phyloP scores from a whole-genome alignment of 2,888 invertebrate species.

The Drosophila birchii region DNA sequence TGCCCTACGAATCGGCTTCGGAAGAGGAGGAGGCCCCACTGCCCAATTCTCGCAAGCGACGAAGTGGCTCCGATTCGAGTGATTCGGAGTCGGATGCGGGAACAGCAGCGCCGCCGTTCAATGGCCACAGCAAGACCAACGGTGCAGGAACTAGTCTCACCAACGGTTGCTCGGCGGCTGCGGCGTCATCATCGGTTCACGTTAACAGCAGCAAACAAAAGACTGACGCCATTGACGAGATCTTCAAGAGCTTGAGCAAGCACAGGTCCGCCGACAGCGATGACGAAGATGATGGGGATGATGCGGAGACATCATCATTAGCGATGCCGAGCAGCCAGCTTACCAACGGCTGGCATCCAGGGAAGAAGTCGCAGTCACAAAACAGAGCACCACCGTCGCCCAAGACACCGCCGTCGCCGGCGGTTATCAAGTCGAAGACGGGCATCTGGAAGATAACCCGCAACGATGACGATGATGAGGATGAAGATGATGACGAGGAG shows the following conservation, averaged over 20 bases:
- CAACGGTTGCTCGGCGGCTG: constrained; percentile 42
- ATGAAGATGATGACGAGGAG: constrained; percentile 29
- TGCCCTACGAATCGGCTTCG: constrained; percentile 88
- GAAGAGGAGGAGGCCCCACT: constrained; percentile 78
- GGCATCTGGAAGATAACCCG: constrained; percentile 84
- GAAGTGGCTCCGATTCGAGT: constrained; percentile 60
- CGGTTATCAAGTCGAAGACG: constrained; percentile 83
- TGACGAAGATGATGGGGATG: constrained; percentile 40
- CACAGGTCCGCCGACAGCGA: constrained; percentile 33
- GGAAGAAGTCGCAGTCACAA: constrained; percentile 39
- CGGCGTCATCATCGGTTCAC: constrained; percentile 55
- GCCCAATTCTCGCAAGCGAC: constrained; percentile 71
- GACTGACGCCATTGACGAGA: constrained; percentile 81
- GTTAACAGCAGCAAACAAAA: constrained; percentile 70
- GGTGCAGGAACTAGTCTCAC: constrained; percentile 21
- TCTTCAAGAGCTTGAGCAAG: constrained; percentile 72
- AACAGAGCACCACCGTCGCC: constrained; percentile 56
- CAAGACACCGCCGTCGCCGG: constrained; percentile 83
- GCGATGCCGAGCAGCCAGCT: constrained; percentile 20
- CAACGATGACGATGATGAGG: constrained; percentile 53
- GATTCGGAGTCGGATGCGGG: constrained; percentile 52
- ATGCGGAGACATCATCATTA: constrained; percentile 2
- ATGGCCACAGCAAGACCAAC: constrained; percentile 65
- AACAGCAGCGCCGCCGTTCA: constrained; percentile 13
- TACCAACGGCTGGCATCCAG: constrained; percentile 64